Evolutionary conservation across 2,113 vertebrate species (phyloP).

Genomic region (Furnarius figulus): DNA sequence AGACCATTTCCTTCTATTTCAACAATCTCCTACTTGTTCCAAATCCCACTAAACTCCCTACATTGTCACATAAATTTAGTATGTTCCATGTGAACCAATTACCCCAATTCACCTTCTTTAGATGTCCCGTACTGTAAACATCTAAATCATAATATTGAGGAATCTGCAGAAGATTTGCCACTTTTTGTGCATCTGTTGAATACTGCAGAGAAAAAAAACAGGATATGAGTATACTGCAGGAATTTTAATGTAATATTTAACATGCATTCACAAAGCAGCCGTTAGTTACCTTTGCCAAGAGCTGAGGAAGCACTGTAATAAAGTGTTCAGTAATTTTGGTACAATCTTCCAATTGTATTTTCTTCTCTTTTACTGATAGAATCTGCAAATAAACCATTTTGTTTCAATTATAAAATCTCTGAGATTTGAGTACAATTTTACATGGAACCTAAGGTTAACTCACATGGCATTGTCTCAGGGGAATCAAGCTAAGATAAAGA

Average conservation of each 20-base stretch:
- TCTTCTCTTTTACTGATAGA: slow-evolving; percentile 82
- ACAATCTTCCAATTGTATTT: slow-evolving; percentile 82
- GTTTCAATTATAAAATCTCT: not conserved
- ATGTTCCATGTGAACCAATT: not conserved
- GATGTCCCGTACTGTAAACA: slow-evolving; percentile 52
- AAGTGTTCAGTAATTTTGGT: slow-evolving; percentile 86
- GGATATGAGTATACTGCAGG: slow-evolving; percentile 17
- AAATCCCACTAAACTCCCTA: not conserved
- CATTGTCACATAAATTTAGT: not conserved
- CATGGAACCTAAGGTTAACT: not conserved
- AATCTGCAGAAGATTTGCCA: slow-evolving; percentile 84
- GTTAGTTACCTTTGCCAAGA: slow-evolving; percentile 85
- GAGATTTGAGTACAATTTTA: not conserved
- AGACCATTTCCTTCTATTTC: not conserved
- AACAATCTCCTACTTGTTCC: not conserved
- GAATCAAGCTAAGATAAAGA: not conserved
- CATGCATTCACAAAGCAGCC: slow-evolving; percentile 37
- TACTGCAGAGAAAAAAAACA: slow-evolving; percentile 76
- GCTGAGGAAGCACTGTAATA: slow-evolving; percentile 78
- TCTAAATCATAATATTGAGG: slow-evolving; percentile 85
- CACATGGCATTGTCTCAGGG: not conserved
- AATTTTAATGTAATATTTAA: slow-evolving; percentile 65
- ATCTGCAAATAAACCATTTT: slow-evolving; percentile 64
- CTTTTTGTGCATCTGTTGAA: slow-evolving; percentile 76
- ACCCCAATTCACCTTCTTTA: slow-evolving; percentile 68